A percentile compares a stretch with the other conserved stretches of the same genome.
phyloP scores from a whole-genome alignment of 2,888 invertebrate genomes.

The Arrhopalites spinosus region DNA sequence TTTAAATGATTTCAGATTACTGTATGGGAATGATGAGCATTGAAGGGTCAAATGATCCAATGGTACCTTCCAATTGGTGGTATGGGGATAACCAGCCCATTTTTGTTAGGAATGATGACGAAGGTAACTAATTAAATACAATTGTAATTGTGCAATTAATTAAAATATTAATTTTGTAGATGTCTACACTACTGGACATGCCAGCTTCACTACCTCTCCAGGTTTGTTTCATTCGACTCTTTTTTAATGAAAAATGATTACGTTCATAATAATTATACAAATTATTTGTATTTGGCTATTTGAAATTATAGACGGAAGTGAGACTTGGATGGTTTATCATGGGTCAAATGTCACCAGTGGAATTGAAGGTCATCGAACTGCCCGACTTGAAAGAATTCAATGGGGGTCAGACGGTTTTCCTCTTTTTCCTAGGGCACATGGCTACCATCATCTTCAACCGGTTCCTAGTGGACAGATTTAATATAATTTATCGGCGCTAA shows the following conservation, averaged over 20 bases:
- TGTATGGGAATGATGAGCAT: slow-evolving; percentile 46
- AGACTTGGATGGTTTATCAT: slow-evolving; percentile 46
- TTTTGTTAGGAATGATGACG: slow-evolving; percentile 45
- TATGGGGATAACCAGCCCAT: slow-evolving; percentile 39
- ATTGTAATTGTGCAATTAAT: too few relatives aligned
- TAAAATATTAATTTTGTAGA: too few relatives aligned
- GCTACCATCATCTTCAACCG: slow-evolving; percentile 31
- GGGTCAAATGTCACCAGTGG: slow-evolving; percentile 20
- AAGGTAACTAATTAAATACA: too few relatives aligned
- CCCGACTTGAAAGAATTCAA: slow-evolving; percentile 43
- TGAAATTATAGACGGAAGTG: slow-evolving; percentile 36
- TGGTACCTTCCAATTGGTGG: slow-evolving; percentile 44
- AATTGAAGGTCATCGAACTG: too few relatives aligned
- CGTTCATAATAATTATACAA: too few relatives aligned
- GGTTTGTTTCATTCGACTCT: slow-evolving; percentile 22
- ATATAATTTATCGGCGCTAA: too few relatives aligned
- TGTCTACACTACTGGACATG: slow-evolving; percentile 43
- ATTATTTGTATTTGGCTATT: too few relatives aligned
- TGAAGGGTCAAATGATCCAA: slow-evolving; percentile 39
- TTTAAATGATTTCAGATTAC: too few relatives aligned
- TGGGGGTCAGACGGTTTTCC: slow-evolving; percentile 41
- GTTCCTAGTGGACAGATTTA: slow-evolving; percentile 39
- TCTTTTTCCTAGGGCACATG: slow-evolving; percentile 43
- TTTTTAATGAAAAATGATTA: too few relatives aligned
- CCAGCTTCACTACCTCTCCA: slow-evolving; percentile 43